A percentile compares a stretch with the other conserved stretches of the same genome.
phyloP scores from a whole-genome alignment of 2,797 vertebrate species.

The Saguinus oedipus region DNA sequence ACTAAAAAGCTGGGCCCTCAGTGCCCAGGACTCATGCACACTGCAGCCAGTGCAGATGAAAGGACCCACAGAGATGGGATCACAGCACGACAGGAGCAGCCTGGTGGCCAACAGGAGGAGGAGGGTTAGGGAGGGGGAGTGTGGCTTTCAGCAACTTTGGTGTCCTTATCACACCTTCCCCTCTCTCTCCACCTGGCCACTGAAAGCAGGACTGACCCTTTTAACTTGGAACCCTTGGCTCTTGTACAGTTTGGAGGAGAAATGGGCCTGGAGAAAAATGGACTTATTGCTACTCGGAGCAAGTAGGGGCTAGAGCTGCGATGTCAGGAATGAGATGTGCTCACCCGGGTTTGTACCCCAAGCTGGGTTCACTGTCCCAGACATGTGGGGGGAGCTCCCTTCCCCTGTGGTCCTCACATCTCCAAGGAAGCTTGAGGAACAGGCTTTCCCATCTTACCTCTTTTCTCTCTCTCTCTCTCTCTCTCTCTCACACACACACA shows the following conservation, averaged over 20 bases:
- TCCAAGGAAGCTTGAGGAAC: background rate
- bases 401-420: background rate
- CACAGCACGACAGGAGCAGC: no score
- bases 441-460: background rate
- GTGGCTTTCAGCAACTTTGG: no score
- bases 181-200: background rate
- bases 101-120: rapidly evolving
- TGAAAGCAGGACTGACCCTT: background rate
- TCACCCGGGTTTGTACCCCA: background rate
- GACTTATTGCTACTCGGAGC: background rate
- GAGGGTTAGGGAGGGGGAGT: rapidly evolving
- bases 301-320: background rate
- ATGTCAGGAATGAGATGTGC: no score
- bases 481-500: no score
- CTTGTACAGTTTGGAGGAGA: background rate
- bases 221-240: background rate
- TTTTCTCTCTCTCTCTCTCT: background rate
- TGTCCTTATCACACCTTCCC: rapidly evolving
- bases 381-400: rapidly evolving
- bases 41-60: rapidly evolving
- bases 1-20: rapidly evolving
- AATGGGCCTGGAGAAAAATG: background rate
- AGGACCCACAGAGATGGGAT: background rate
- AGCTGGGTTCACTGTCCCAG: background rate
- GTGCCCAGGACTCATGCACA: background rate